Evolutionary conservation across 2,113 vertebrate species (phyloP).

Genomic region (Perognathus longimembris): DNA sequence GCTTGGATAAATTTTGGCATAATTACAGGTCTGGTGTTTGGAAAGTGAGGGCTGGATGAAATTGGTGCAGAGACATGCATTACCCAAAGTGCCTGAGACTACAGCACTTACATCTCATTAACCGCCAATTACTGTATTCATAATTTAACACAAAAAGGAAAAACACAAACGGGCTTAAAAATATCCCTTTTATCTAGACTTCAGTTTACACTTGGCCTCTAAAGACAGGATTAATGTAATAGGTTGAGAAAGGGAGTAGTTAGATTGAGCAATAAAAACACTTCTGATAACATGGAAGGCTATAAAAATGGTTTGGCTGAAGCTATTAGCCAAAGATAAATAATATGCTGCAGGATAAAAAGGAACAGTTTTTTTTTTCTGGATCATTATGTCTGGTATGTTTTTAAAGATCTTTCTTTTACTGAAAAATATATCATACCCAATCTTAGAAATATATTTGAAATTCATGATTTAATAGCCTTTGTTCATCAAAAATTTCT

Average conservation of each 20-base stretch:
- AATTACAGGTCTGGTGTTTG: constrained; percentile 77
- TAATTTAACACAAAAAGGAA: constrained; percentile 78
- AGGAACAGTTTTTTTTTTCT: constrained; percentile 39
- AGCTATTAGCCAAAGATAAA: constrained; percentile 75
- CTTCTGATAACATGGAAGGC: constrained; percentile 69
- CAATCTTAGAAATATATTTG: constrained; percentile 47
- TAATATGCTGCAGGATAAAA: constrained; percentile 57
- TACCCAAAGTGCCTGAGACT: constrained; percentile 62
- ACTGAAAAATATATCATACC: constrained; percentile 38
- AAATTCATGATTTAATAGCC: constrained; percentile 18
- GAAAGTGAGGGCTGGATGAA: constrained; percentile 61
- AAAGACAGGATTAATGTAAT: constrained; percentile 63
- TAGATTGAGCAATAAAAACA: constrained; percentile 73
- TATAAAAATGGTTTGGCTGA: constrained; percentile 69
- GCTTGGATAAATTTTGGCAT: constrained; percentile 61
- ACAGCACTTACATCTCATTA: constrained; percentile 76
- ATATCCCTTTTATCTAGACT: constrained; percentile 72
- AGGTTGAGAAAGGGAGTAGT: constrained; percentile 69
- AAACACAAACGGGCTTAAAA: constrained; percentile 58
- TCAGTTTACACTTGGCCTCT: constrained; percentile 69
- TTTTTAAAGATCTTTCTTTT: constrained; percentile 59
- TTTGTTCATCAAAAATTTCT: not conserved
- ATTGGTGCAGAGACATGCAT: constrained; percentile 59
- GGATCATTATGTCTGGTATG: constrained; percentile 21
- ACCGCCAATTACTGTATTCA: constrained; percentile 74